phyloP scores from a whole-genome alignment of 2,113 vertebrate species.

The Periophthalmus modestus region DNA sequence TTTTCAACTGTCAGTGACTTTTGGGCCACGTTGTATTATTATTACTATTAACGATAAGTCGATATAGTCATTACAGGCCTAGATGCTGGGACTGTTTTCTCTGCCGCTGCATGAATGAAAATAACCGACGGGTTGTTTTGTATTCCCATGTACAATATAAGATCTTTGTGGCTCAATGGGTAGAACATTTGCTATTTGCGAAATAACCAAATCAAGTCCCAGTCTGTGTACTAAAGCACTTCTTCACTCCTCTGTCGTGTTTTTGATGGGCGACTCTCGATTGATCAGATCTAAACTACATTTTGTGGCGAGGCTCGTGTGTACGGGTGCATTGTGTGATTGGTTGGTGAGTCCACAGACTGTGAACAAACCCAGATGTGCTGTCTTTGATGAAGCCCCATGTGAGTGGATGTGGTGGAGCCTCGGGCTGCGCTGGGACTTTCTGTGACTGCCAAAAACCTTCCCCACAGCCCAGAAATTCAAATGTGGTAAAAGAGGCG shows the following conservation, averaged over 20 bases:
- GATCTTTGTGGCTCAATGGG: not conserved
- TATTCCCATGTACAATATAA: not conserved
- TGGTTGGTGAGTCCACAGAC: not conserved
- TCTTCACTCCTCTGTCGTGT: not conserved
- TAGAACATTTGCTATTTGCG: slow-evolving; percentile 18
- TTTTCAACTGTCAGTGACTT: too few species aligned
- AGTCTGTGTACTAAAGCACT: not conserved
- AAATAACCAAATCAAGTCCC: slow-evolving; percentile 22
- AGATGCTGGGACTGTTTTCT: too few species aligned
- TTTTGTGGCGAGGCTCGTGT: not conserved
- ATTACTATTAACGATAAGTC: too few species aligned
- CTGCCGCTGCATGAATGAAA: too few species aligned
- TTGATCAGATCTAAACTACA: not conserved
- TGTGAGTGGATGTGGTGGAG: slow-evolving; percentile 12
- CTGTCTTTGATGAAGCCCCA: not conserved
- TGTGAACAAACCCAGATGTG: slow-evolving; percentile 16
- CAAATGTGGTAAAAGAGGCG: slow-evolving; percentile 3
- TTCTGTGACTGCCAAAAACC: slow-evolving; percentile 7
- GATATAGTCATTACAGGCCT: too few species aligned
- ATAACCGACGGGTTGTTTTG: too few species aligned
- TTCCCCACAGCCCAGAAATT: slow-evolving; percentile 1
- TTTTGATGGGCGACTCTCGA: not conserved
- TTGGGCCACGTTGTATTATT: too few species aligned
- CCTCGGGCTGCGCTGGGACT: not conserved
- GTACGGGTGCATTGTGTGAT: slow-evolving; percentile 2